These are phyloP conservation scores for Haplochromis burtoni DNA, from an alignment of 2,113 vertebrate species.

Conservation along the genomic window DNA sequence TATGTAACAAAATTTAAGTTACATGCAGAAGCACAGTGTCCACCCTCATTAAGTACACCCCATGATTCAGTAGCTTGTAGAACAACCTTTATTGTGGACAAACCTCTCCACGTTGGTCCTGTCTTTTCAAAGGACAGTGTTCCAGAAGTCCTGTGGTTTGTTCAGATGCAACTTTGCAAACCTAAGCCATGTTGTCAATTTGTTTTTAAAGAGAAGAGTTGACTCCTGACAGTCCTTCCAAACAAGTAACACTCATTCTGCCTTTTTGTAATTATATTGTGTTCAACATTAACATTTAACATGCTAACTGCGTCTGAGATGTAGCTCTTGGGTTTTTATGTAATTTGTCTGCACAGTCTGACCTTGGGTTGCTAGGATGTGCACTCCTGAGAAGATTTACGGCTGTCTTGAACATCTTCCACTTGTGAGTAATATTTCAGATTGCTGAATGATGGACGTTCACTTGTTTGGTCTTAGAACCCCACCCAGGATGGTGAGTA, in stretches of 20 bases:
- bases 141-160: background rate
- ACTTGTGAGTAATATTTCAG: background rate
- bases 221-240: background rate
- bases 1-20: fast-evolving
- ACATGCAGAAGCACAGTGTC: background rate
- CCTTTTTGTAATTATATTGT: background rate
- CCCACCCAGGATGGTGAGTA: background rate
- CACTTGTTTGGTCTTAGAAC: background rate
- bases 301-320: background rate
- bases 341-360: background rate
- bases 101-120: background rate
- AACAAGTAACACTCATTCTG: background rate
- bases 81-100: background rate
- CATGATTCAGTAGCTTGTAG: background rate
- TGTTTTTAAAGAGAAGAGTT: background rate
- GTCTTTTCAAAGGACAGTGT: background rate
- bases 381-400: background rate
- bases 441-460: background rate
- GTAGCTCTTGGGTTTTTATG: background rate
- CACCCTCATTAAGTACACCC: background rate
- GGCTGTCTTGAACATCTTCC: background rate
- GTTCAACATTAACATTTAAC: background rate
- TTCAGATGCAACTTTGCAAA: background rate
- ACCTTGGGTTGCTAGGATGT: background rate
- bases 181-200: background rate